Evolutionary conservation across 1,140 invertebrate genomes (phyloP).

Genomic region (Tyrophagus putrescentiae): DNA sequence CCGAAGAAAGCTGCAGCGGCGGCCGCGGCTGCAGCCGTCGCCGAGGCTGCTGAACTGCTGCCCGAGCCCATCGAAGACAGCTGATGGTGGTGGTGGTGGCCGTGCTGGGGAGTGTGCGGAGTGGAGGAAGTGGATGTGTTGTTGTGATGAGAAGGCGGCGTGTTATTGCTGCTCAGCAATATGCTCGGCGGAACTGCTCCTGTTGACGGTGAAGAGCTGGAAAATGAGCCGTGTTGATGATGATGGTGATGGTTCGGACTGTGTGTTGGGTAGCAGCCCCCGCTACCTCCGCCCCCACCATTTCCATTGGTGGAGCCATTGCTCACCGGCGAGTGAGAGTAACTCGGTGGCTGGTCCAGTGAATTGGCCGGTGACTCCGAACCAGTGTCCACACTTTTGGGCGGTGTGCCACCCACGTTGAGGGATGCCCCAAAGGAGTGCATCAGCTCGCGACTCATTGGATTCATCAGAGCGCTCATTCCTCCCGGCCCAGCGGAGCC

Average conservation of each 20-base stretch:
- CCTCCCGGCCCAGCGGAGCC: background rate
- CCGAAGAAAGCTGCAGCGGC: slow-evolving; percentile 11
- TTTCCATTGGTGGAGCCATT: too few relatives aligned
- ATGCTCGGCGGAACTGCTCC: background rate
- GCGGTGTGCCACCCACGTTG: too few relatives aligned
- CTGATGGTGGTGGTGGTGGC: background rate
- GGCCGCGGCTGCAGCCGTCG: background rate
- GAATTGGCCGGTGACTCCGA: too few relatives aligned
- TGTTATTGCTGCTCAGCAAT: background rate
- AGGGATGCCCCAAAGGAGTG: background rate
- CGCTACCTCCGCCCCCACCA: too few relatives aligned
- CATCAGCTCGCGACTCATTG: background rate
- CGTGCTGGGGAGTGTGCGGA: background rate
- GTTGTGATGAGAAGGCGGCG: background rate
- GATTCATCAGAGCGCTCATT: background rate
- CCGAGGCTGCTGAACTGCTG: background rate
- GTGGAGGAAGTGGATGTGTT: background rate
- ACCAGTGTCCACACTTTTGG: too few relatives aligned
- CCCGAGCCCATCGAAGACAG: too few relatives aligned
- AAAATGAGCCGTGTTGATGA: background rate
- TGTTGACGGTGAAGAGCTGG: background rate
- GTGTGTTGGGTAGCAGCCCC: background rate
- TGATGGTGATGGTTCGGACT: background rate
- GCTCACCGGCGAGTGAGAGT: too few relatives aligned
- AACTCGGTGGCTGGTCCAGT: too few relatives aligned